A percentile compares a stretch with the other conserved stretches of the same genome.
These are phyloP conservation scores for Tragelaphus eurycerus DNA, from an alignment of 2,797 vertebrate species.

Conservation along the genomic window DNA sequence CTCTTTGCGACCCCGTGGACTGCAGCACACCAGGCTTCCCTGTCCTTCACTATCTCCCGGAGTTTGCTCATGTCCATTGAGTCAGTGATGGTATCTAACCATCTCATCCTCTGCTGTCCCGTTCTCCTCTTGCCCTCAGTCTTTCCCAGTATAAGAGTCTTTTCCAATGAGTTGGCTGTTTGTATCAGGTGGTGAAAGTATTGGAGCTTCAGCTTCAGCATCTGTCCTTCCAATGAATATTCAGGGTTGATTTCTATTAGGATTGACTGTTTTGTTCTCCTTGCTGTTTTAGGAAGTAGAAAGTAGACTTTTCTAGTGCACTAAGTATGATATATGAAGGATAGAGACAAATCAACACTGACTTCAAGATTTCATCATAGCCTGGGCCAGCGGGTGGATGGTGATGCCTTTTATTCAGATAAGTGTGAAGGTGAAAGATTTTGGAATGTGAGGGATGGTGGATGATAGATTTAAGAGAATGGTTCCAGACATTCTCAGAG, in stretches of 20 bases:
- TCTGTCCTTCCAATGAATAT: not conserved
- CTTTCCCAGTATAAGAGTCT: not conserved
- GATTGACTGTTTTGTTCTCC: not conserved
- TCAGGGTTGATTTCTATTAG: not conserved
- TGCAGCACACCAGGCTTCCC: not conserved
- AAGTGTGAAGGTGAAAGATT: not conserved
- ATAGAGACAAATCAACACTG: not conserved
- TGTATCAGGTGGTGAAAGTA: not conserved
- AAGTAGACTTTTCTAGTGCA: not conserved
- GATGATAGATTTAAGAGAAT: not conserved
- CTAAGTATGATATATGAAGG: not conserved
- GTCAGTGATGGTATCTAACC: not conserved
- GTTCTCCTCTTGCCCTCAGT: not conserved
- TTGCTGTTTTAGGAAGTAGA: not conserved
- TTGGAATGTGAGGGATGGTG: no score
- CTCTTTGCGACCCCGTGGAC: fast-evolving
- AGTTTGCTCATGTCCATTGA: not conserved
- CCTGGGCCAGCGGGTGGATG: not conserved
- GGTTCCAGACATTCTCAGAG: not conserved
- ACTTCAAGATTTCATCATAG: not conserved
- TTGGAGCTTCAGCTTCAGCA: not conserved
- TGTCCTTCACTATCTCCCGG: not conserved
- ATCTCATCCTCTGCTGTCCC: not conserved
- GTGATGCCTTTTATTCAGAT: not conserved
- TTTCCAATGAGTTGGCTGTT: not conserved